Percentiles rank a stretch among this genome's conserved stretches.
phyloP scores from a whole-genome alignment of 2,888 invertebrate species.

The Anagyrus pseudococci region DNA sequence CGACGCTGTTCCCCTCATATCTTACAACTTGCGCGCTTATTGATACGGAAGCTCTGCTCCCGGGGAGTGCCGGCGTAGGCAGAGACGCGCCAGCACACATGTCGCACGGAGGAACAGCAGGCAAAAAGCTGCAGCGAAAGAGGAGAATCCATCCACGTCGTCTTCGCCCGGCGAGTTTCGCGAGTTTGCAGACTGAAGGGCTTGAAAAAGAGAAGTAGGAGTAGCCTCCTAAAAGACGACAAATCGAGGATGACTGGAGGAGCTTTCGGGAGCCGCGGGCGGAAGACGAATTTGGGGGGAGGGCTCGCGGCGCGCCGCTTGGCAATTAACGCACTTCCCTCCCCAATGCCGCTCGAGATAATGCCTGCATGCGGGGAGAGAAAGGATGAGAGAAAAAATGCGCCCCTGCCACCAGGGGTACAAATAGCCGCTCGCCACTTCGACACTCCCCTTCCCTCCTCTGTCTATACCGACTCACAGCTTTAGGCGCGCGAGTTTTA shows the following conservation, averaged over 20 bases:
- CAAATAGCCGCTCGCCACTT: constrained; percentile 53
- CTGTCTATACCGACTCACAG: constrained; percentile 27
- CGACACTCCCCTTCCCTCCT: constrained; percentile 49
- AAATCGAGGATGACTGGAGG: constrained; percentile 35
- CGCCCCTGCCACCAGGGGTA: constrained; percentile 44
- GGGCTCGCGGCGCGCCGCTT: background rate
- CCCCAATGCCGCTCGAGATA: constrained; percentile 13
- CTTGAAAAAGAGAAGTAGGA: too few relatives aligned
- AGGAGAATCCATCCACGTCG: too few relatives aligned
- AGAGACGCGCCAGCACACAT: too few relatives aligned
- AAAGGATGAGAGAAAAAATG: constrained; percentile 6
- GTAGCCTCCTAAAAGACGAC: constrained; percentile 33
- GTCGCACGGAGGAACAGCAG: too few relatives aligned
- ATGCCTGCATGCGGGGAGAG: constrained; percentile 8
- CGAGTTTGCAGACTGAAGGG: constrained; percentile 9
- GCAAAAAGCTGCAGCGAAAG: background rate
- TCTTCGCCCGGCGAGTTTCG: too few relatives aligned
- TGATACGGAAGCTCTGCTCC: too few relatives aligned
- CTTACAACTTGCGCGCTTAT: too few relatives aligned
- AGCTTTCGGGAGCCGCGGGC: too few relatives aligned
- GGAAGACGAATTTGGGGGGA: too few relatives aligned
- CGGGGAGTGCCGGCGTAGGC: too few relatives aligned
- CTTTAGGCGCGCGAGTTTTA: constrained; percentile 37
- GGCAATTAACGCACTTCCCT: constrained; percentile 28
- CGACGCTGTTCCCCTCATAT: too few relatives aligned